Evolutionary conservation across 2,888 invertebrate genomes (phyloP).

Genomic region (Calameuta idolon): DNA sequence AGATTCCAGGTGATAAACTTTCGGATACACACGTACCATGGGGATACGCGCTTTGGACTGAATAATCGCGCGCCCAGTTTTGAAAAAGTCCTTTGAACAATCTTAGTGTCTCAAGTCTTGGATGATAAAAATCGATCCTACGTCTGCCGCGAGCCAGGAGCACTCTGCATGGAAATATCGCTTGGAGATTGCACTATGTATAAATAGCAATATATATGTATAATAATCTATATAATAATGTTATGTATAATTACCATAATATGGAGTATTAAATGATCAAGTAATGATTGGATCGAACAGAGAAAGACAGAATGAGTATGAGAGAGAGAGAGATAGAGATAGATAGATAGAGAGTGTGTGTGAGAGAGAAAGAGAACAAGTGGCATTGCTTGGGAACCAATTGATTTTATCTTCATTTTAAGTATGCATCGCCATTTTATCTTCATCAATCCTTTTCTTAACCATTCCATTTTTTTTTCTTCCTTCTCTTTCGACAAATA

Average conservation of each 20-base stretch:
- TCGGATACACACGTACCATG: background rate
- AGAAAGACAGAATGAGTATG: background rate
- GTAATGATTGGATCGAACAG: background rate
- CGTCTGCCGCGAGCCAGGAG: constrained; percentile 1
- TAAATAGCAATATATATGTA: constrained; percentile 48
- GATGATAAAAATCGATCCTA: background rate
- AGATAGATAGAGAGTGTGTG: background rate
- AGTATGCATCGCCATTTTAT: constrained; percentile 33
- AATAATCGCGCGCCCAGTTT: background rate
- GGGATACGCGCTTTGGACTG: background rate
- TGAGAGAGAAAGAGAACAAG: background rate
- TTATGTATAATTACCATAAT: constrained; percentile 36
- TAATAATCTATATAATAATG: constrained; percentile 36
- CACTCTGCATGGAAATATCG: constrained; percentile 44
- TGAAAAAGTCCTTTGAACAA: background rate
- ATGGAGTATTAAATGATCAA: constrained; percentile 25
- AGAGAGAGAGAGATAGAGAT: background rate
- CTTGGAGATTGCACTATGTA: constrained; percentile 53
- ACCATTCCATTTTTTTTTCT: background rate
- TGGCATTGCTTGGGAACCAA: background rate
- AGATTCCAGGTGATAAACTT: background rate
- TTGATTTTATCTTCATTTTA: constrained; percentile 22
- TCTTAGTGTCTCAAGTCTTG: background rate
- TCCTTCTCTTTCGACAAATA: background rate
- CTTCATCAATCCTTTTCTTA: background rate